Conservation (phyloP, 1,140 invertebrate species). For the Panulirus ornatus region DNA sequence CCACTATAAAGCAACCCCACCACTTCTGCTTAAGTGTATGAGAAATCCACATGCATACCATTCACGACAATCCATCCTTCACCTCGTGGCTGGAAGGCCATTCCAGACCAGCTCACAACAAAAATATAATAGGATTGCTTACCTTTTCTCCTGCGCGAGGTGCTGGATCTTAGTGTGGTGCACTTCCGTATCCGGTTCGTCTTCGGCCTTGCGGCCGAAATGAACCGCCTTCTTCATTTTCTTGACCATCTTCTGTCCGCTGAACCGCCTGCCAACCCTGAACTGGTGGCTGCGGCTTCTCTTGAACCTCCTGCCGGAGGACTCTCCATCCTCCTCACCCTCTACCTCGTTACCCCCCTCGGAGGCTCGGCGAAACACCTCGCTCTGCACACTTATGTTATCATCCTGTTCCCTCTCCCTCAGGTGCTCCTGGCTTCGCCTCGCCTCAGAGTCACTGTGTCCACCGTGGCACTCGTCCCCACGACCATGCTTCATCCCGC, state of each 20-base stretch:
- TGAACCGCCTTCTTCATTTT: constrained; percentile 52
- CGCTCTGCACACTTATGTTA: constrained; percentile 8
- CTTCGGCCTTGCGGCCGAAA: constrained; percentile 40
- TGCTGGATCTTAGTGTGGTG: constrained; percentile 60
- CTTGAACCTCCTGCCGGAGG: constrained; percentile 23
- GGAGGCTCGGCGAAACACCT: neutral
- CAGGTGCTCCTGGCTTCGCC: neutral
- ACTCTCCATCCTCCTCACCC: constrained; percentile 27
- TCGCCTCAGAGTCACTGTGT: neutral
- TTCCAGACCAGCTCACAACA: too few species aligned
- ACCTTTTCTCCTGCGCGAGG: constrained; percentile 12
- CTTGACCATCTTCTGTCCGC: constrained; percentile 55
- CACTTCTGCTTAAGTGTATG: too few species aligned
- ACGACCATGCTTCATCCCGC: neutral
- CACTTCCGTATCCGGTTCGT: constrained; percentile 9
- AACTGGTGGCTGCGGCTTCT: constrained; percentile 57
- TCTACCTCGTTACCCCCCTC: neutral
- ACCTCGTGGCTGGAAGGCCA: too few species aligned
- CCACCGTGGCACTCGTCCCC: neutral
- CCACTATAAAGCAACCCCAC: too few species aligned
- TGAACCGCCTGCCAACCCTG: constrained; percentile 49
- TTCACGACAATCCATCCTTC: too few species aligned
- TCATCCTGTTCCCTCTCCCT: neutral
- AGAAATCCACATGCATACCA: too few species aligned
- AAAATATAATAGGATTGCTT: neutral